Percentiles rank a stretch among this genome's conserved stretches.
These are phyloP conservation scores for Hydrozoanthus gracilis DNA, from an alignment of 92 coral and sea anemone species.

Conservation along the genomic window DNA sequence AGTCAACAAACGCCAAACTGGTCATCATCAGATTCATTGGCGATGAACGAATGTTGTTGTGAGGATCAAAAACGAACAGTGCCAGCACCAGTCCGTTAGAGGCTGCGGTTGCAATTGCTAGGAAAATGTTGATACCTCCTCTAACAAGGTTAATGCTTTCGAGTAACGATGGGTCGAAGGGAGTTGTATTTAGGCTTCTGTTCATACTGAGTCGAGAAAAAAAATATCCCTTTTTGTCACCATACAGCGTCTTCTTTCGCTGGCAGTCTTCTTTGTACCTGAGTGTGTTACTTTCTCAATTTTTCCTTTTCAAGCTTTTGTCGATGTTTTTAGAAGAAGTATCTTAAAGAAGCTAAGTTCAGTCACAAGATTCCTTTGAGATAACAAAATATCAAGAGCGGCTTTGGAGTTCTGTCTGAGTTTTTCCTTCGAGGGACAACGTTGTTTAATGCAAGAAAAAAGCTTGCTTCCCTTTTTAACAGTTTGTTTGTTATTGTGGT, in stretches of 20 bases:
- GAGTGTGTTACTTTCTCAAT: no score
- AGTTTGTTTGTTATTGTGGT: not conserved
- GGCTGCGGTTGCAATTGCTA: constrained; percentile 66
- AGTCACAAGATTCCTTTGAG: not conserved
- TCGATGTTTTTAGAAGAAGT: no score
- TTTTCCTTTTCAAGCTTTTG: no score
- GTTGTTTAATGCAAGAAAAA: not conserved
- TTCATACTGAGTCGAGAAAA: not conserved
- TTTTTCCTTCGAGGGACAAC: not conserved
- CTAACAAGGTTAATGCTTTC: constrained; percentile 51
- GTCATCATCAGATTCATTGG: constrained; percentile 69
- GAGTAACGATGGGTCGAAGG: not conserved
- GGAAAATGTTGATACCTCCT: constrained; percentile 59
- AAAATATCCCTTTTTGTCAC: not conserved
- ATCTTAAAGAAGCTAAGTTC: not conserved
- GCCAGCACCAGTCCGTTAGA: constrained; percentile 73
- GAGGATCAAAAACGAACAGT: constrained; percentile 65
- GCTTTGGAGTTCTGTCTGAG: not conserved
- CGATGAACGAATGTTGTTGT: constrained; percentile 64
- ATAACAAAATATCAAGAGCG: not conserved
- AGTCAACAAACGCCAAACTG: constrained; percentile 71
- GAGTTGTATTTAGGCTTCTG: not conserved
- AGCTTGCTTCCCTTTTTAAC: not conserved
- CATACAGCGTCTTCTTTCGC: not conserved
- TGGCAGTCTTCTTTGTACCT: not conserved